These are phyloP conservation scores for Polyploca ridens DNA, from an alignment of 2,888 invertebrate genomes.

Conservation along the genomic window DNA sequence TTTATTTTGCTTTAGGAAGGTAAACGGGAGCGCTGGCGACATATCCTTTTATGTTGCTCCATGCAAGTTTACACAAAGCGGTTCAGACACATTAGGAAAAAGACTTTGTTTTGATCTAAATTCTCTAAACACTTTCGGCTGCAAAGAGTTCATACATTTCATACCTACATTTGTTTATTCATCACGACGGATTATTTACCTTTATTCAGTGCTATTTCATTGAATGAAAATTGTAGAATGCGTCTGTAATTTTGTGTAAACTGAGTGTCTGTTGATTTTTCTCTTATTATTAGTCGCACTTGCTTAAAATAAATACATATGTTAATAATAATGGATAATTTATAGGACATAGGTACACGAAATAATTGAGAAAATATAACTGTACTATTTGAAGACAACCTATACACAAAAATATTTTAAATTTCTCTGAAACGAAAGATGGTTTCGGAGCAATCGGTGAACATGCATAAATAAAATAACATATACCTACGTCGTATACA, in stretches of 20 bases:
- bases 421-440: no score
- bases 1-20: slow-evolving; percentile 38
- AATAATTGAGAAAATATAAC: no score
- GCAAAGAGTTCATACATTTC: slow-evolving; percentile 2
- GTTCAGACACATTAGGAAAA: slow-evolving; percentile 23
- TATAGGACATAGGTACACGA: no score
- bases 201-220: slow-evolving; percentile 16
- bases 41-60: slow-evolving; percentile 32
- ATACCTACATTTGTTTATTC: slow-evolving; percentile 13
- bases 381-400: no score
- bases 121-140: background rate
- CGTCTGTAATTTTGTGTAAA: slow-evolving; percentile 18
- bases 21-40: slow-evolving; percentile 26
- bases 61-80: slow-evolving; percentile 32
- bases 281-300: background rate
- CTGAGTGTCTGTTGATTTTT: slow-evolving; percentile 8
- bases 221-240: slow-evolving; percentile 19
- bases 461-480: no score
- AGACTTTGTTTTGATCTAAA: slow-evolving; percentile 20
- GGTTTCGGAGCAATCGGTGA: no score
- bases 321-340: no score
- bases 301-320: background rate
- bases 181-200: slow-evolving; percentile 10
- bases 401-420: no score
- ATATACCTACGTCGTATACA: no score